Evolutionary conservation across 2,113 vertebrate species (phyloP), one percentile per base, ranked within the genome.

Genomic region (Cettia cetti): DNA sequence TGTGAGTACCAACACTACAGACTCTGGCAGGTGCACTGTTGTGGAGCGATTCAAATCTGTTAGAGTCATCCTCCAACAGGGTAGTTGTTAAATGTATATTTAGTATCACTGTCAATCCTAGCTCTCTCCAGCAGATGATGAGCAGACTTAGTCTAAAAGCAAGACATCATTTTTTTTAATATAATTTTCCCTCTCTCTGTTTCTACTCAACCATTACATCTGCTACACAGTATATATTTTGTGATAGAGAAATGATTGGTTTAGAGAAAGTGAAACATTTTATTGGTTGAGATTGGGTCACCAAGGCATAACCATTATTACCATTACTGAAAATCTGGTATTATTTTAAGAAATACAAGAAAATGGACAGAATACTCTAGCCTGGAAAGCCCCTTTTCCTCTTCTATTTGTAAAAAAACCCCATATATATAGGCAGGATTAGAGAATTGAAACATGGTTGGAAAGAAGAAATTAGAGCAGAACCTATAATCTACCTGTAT

Each of bases 11-110:
- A 89, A 30, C 65, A 21, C 45, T 57, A 27, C 86, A 64, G 68
- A 54, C n/a, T 50, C 44, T 52, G 68, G 23, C 89, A 92, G 63
- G 60, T 90, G 63, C 63, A 64, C 52, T 40, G n/a, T 22, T 80
- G 78, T 77, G 72, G 76, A 86, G 84, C 4, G 11, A 57, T 61
- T 75, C 23, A 74, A 66, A 86, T 79, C 61, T 89, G 59, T 64
- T 64, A 49, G 23, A 60, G 45, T 56, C 0, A 0, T 78, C n/a
- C 49, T 78, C 40, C 52, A 64, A 69, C 10, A 2, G 26, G 4
- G 18, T 52, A 35, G 33, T 6, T 50, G 22, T 18, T 92, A 56
- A 80, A 93, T 42, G 20, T 47, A 16, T 76, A 57, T 94, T 85
- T 88, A 53, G 52, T 89, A 78, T 71, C 44, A 21, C 39, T 60